Conservation (phyloP, 1,140 invertebrate species). For the Dreissena rostriformis region DNA sequence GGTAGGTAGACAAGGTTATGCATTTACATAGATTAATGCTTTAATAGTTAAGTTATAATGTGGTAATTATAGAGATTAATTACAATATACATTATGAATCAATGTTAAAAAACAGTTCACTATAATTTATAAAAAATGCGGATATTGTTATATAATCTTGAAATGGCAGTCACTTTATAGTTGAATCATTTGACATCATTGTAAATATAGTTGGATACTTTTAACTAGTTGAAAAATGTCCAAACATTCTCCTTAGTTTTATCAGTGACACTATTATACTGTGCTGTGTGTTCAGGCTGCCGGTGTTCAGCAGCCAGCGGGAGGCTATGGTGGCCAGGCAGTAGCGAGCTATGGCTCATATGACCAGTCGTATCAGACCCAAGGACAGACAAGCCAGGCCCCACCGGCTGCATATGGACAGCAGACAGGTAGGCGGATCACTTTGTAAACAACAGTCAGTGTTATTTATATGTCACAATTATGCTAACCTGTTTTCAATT, state of each 20-base stretch:
- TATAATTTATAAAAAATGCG: not conserved
- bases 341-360: conserved; percentile 46
- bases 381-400: conserved; percentile 3
- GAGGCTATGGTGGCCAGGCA: conserved; percentile 18
- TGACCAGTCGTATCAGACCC: conserved; percentile 35
- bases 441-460: not conserved
- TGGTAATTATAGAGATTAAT: too few relatives aligned
- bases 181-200: not conserved
- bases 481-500: not conserved
- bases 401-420: conserved; percentile 31
- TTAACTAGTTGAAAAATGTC: not conserved
- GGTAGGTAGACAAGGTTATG: not conserved
- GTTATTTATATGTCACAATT: not conserved
- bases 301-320: not conserved
- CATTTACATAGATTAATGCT: too few relatives aligned
- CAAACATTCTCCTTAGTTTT: not conserved
- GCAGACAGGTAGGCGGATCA: not conserved
- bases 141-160: too few relatives aligned
- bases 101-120: not conserved
- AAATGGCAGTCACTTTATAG: too few relatives aligned
- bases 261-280: not conserved
- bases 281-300: conserved; percentile 15
- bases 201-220: not conserved
- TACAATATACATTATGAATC: too few relatives aligned
- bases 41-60: too few relatives aligned